Conservation (phyloP, 2,888 invertebrate genomes). For the Sialis fuliginosa region DNA sequence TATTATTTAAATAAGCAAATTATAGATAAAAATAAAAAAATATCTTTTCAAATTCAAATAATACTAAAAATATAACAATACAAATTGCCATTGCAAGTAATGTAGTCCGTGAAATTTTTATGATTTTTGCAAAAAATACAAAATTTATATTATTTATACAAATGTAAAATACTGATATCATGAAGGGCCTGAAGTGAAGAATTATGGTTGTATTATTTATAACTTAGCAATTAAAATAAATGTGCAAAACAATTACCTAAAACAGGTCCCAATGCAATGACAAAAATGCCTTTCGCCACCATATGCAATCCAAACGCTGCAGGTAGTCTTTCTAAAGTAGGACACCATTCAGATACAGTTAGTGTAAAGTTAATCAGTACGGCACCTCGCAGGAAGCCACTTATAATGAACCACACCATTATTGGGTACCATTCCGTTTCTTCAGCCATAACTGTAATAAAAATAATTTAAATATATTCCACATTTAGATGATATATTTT, state of each 20-base stretch:
- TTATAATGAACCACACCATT: conserved; percentile 52
- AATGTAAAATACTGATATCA: no score
- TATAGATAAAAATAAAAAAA: no score
- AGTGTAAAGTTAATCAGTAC: conserved; percentile 61
- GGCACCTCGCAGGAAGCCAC: conserved; percentile 63
- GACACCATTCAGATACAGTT: conserved; percentile 60
- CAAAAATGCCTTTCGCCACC: conserved; percentile 57
- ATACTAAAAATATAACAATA: no score
- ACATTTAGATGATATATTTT: not conserved
- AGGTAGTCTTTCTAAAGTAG: conserved; percentile 48
- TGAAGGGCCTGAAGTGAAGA: no score
- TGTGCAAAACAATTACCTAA: conserved; percentile 32
- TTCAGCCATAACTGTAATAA: conserved; percentile 47
- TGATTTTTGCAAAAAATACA: no score
- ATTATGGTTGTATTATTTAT: no score
- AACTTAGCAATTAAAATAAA: not conserved
- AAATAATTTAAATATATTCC: conserved; percentile 22
- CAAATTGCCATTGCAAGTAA: no score
- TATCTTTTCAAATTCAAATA: no score
- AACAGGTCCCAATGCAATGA: conserved; percentile 48
- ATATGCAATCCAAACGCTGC: conserved; percentile 62
- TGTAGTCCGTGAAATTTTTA: no score
- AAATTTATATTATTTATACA: no score
- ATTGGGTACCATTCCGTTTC: conserved; percentile 51
- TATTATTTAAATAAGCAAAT: no score